phyloP scores from a whole-genome alignment of 2,113 vertebrate species.

The Malurus elegans region DNA sequence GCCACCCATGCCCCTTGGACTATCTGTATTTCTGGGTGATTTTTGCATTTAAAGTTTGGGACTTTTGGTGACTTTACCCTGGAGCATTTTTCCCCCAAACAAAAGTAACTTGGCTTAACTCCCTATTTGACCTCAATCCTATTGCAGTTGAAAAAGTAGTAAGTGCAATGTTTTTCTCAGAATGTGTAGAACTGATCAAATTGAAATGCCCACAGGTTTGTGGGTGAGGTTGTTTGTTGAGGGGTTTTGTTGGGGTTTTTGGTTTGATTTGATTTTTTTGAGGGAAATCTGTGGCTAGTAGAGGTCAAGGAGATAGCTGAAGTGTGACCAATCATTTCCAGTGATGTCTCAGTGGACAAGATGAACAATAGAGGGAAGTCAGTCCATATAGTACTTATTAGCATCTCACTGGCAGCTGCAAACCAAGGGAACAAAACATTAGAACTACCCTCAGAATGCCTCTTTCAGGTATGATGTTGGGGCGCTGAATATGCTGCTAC shows the following conservation, averaged over 20 bases:
- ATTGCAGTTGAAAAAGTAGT: constrained; percentile 6
- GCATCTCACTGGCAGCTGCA: neutral
- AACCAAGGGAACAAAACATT: neutral
- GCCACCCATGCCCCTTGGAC: neutral
- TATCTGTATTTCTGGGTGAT: neutral
- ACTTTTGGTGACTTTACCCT: neutral
- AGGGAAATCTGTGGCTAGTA: neutral
- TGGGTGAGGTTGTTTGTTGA: neutral
- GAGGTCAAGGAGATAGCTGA: neutral
- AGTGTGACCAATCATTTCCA: neutral
- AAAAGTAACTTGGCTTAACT: neutral
- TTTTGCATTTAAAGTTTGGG: neutral
- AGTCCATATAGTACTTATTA: neutral
- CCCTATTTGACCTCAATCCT: neutral
- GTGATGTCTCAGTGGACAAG: neutral
- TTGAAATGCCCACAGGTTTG: neutral
- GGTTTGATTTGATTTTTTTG: neutral
- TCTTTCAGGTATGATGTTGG: neutral
- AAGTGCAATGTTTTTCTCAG: neutral
- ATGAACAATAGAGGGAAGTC: neutral
- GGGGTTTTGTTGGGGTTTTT: neutral
- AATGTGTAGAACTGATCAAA: neutral
- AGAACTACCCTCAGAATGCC: neutral
- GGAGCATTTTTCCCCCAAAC: neutral
- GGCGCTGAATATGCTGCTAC: neutral